A percentile compares a stretch with the other conserved stretches of the same genome.
These are phyloP conservation scores for Bufo bufo DNA, from an alignment of 2,113 vertebrate species.

Conservation along the genomic window DNA sequence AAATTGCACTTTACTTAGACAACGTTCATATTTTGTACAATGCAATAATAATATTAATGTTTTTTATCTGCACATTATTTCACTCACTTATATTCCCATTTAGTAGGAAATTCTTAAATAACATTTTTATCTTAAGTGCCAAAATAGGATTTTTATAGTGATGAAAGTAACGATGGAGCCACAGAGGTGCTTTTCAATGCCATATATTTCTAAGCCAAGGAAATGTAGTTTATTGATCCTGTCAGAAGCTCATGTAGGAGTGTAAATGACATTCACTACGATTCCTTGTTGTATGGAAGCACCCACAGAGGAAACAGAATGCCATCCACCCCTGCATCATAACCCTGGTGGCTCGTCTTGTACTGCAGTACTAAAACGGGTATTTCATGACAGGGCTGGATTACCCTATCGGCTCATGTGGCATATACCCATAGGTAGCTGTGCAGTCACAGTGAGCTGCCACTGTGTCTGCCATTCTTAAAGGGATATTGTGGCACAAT, in stretches of 20 bases:
- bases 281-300: neutral
- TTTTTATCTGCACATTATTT: constrained; percentile 26
- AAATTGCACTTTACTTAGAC: constrained; percentile 36
- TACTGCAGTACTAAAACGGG: neutral
- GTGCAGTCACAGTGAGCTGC: neutral
- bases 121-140: neutral
- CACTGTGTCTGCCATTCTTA: neutral
- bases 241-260: neutral
- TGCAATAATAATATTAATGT: constrained; percentile 37
- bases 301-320: neutral
- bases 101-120: constrained; percentile 6
- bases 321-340: neutral
- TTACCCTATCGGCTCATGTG: neutral
- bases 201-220: neutral
- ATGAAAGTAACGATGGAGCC: constrained; percentile 14
- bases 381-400: neutral
- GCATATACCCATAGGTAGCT: neutral
- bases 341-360: neutral
- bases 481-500: neutral
- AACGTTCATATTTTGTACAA: constrained; percentile 34
- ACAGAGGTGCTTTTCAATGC: neutral
- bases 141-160: constrained; percentile 22
- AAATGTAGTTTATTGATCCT: constrained; percentile 20
- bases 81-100: constrained; percentile 20
- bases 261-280: neutral